Evolutionary conservation across 2,797 vertebrate genomes (phyloP), one percentile per base, ranked within the genome.

Genomic region (Varecia variegata): DNA sequence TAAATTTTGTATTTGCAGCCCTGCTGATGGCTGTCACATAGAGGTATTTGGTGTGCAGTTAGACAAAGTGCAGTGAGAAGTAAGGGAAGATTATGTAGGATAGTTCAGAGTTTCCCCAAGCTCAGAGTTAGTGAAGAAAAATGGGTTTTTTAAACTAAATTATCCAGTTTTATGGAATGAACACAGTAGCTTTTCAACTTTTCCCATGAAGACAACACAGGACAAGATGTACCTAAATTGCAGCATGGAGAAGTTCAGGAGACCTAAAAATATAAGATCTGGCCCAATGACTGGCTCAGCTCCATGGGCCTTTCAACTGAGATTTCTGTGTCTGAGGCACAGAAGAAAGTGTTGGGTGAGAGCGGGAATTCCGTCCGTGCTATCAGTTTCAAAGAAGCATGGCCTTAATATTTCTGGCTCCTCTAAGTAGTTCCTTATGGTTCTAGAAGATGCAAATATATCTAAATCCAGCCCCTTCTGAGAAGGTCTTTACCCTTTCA

Each of bases 101-200:
- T n/a, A 54, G 40, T 27, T 70, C 45, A 21, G 71, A 84, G 11
- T 88, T 94, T 79, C 32, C 25, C 27, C 21, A 88, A 50, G 38
- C 52, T 94, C 82, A 65, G 76, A 82, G 25, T 77, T 54, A 91
- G 35, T 79, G 73, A 91, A 70, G 88, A 67, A 92, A 65, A 71
- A 35, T 30, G 27, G 12, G 58, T 88, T 87, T 45, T 68, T 11
- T 60, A 8, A 56, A 56, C 65, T 85, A 27, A 89, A 85, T 89
- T 56, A 85, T 73, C 45, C 12, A 90, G 50, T 56, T 81, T 80
- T 84, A n/a, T 93, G 13, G 40, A 83, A 50, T 81, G 67, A 90
- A 74, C 58, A 76, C 18, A 74, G 50, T 58, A 40, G 58, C 58
- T 81, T 90, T 87, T 50, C 17, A 81, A 35, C n/a, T 50, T 86